Conservation (phyloP, 2,888 invertebrate genomes). For the Taenaris catops region DNA sequence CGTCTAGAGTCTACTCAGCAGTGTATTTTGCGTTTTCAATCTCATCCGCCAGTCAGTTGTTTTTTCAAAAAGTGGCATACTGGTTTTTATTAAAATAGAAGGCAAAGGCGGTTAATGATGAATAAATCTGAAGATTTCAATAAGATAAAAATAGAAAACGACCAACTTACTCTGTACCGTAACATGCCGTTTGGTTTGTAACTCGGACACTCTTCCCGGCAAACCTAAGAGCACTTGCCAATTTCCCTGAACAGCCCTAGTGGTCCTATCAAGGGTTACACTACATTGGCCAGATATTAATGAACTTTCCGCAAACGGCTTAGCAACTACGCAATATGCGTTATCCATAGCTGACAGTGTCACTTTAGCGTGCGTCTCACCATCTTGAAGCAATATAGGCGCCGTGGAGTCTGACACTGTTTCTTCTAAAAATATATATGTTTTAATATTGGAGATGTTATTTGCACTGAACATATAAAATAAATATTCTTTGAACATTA, state of each 20-base stretch:
- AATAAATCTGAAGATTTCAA: no score
- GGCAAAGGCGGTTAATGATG: no score
- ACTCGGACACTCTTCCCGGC: constrained; percentile 59
- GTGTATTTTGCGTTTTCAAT: no score
- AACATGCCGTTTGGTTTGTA: constrained; percentile 48
- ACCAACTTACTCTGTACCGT: constrained; percentile 49
- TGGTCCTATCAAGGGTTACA: constrained; percentile 52
- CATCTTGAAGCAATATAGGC: constrained; percentile 48
- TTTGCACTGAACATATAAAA: no score
- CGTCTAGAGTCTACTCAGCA: no score
- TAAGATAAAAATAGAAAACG: no score
- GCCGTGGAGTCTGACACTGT: constrained; percentile 30
- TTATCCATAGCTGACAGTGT: constrained; percentile 45
- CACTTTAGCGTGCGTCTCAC: constrained; percentile 36
- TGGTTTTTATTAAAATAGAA: no score
- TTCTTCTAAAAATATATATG: no score
- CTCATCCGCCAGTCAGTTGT: no score
- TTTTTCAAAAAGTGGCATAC: no score
- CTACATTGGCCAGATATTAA: constrained; percentile 59
- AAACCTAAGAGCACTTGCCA: constrained; percentile 66
- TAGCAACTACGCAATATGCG: constrained; percentile 55
- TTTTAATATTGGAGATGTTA: no score
- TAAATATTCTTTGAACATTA: no score
- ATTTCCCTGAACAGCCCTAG: constrained; percentile 62
- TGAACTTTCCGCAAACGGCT: constrained; percentile 59